These are phyloP conservation scores for Papilio polytes DNA, from an alignment of 1,140 invertebrate species.

Conservation along the genomic window DNA sequence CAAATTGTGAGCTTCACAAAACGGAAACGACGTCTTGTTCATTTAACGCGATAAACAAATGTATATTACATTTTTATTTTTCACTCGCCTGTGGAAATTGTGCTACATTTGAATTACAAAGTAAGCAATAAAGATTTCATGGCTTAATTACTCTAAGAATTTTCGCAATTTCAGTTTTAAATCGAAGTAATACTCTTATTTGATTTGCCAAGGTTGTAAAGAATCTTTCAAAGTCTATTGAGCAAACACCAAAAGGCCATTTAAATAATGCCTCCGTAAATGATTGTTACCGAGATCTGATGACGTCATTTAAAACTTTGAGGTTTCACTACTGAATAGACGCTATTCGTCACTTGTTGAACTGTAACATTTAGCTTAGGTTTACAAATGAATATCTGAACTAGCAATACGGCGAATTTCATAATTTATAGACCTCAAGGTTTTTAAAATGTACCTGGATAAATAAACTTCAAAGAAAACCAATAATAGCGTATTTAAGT, in stretches of 20 bases:
- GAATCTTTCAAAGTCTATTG: not conserved
- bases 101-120: not conserved
- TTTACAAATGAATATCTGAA: not conserved
- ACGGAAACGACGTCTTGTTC: constrained; percentile 37
- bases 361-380: not conserved
- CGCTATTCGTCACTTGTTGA: not conserved
- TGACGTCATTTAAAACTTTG: not conserved
- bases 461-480: not conserved
- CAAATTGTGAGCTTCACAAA: constrained; percentile 39
- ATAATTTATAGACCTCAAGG: too few relatives aligned
- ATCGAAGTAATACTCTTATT: not conserved
- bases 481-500: not conserved
- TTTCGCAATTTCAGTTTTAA: too few relatives aligned
- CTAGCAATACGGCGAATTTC: too few relatives aligned
- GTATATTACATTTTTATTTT: not conserved
- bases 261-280: not conserved
- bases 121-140: too few relatives aligned
- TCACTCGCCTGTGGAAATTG: not conserved
- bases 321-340: not conserved
- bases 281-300: not conserved
- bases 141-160: too few relatives aligned
- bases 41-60: constrained; percentile 12
- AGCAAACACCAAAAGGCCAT: not conserved
- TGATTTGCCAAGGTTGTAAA: not conserved
- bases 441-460: not conserved